Base-by-base conservation (phyloP, 2,797 vertebrate species). In the Sebastiscus tertius region DNA sequence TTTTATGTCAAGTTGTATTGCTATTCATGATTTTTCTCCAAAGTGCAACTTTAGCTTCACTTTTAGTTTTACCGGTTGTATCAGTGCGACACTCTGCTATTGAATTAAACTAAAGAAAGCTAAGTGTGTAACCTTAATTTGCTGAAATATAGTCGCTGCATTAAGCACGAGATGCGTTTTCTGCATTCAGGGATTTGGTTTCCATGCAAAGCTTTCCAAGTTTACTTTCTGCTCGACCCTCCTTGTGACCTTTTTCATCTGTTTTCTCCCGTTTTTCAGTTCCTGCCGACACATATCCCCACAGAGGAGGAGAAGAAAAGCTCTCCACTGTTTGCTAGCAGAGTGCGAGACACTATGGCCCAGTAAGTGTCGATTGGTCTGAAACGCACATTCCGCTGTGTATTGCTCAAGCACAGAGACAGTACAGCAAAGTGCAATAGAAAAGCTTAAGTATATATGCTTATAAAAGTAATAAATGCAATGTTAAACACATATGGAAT, bases 291-390 rank as follows among this genome's bases (percentile, higher is more conserved):
- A 22, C 94, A 98, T 29, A 84, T 95, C 71, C 98, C 98, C 66
- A 97, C 91, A 55, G 97, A 98, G 55, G 97, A 97, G 75, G 98
- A 99, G 91, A 98, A 96, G 92, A 96, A 92, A 0, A 96, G 94
- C 39, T 95, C 97, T 0, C 10, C 93, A 62, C 94, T 98, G 87
- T 99, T 97, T 92, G 97, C 97, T 56, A 94, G 74, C 88, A 94
- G 92, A 91, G 96, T 99, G 70, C 95, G 98, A 78, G 93, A 92
- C 73, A 82, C 88, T 58, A 99, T 99, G 98, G 97, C 98, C 36
- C 85, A 83, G 98, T 99, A 95, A 90, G 97, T 93, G 39, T 83
- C 58, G n/a, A 24, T 22, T 42, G 49, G 24, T n/a, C 34, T 61
- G 16, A 29, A 46, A 55, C 9, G 16, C 27, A 58, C 56, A 65